Conservation (phyloP, 2,888 invertebrate genomes). For the Andrena chrysosceles region DNA sequence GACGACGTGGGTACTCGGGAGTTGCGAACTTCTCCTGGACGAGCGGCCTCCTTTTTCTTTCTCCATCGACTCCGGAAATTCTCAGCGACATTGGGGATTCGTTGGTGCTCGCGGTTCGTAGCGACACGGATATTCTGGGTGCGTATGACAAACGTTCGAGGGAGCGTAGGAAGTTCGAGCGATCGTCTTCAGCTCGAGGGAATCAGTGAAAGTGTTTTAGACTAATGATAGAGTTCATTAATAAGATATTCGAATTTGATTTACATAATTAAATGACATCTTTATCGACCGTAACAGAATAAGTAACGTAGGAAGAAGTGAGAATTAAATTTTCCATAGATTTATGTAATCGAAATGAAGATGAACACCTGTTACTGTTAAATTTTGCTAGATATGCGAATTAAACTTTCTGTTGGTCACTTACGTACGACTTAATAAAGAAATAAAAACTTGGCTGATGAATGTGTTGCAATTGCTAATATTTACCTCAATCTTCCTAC, state of each 20-base stretch:
- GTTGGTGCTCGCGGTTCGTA: background rate
- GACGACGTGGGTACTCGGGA: slow-evolving; percentile 45
- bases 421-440: too few species aligned
- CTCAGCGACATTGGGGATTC: background rate
- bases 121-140: background rate
- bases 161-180: background rate
- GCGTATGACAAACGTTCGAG: background rate
- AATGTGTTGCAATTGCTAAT: too few species aligned
- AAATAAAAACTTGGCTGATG: too few species aligned
- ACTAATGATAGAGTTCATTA: background rate
- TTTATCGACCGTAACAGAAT: too few species aligned
- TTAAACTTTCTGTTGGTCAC: too few species aligned
- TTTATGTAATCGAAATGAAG: too few species aligned
- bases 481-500: too few species aligned
- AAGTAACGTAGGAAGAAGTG: too few species aligned
- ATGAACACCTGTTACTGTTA: too few species aligned
- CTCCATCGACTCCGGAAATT: slow-evolving; percentile 32
- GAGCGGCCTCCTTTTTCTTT: background rate
- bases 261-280: too few species aligned
- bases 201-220: background rate
- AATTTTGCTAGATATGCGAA: too few species aligned
- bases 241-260: background rate
- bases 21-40: slow-evolving; percentile 19
- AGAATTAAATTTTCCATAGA: too few species aligned
- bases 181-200: background rate